These are phyloP conservation scores for Eueremaeus valkanovi DNA, from an alignment of 2,888 invertebrate genomes.

Conservation along the genomic window DNA sequence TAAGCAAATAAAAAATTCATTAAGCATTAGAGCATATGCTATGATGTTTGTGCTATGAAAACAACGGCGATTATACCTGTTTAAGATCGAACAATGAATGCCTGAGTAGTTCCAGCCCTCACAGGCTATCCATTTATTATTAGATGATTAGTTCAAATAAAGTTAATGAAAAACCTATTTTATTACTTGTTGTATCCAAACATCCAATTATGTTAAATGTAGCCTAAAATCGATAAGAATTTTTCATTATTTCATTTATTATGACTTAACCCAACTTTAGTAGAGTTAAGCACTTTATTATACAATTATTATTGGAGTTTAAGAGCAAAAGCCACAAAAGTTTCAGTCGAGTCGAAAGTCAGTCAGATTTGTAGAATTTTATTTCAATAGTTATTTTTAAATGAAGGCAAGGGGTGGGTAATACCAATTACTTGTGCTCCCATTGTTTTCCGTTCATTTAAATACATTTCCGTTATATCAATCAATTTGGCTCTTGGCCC, in stretches of 20 bases:
- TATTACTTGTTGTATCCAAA: background rate
- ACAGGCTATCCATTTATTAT: too few relatives aligned
- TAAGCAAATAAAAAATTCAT: background rate
- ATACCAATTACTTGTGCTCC: too few relatives aligned
- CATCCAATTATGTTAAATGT: background rate
- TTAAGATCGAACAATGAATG: background rate
- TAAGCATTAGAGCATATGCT: background rate
- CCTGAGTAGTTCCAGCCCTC: too few relatives aligned
- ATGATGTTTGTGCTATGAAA: too few relatives aligned
- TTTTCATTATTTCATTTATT: background rate
- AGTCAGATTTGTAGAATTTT: too few relatives aligned
- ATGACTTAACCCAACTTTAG: background rate
- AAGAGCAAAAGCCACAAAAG: background rate
- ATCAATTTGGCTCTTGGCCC: background rate
- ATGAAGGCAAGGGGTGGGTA: too few relatives aligned
- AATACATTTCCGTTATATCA: too few relatives aligned
- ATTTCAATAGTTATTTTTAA: too few relatives aligned
- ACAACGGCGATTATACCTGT: too few relatives aligned
- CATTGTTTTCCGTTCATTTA: too few relatives aligned
- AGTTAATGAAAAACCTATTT: slow-evolving; percentile 25
- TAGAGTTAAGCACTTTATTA: background rate
- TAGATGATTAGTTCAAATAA: slow-evolving; percentile 4
- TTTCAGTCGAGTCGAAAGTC: background rate
- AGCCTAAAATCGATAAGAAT: background rate
- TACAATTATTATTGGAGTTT: background rate